phyloP scores from a whole-genome alignment of 1,140 invertebrate genomes.

The Nasonia giraulti region DNA sequence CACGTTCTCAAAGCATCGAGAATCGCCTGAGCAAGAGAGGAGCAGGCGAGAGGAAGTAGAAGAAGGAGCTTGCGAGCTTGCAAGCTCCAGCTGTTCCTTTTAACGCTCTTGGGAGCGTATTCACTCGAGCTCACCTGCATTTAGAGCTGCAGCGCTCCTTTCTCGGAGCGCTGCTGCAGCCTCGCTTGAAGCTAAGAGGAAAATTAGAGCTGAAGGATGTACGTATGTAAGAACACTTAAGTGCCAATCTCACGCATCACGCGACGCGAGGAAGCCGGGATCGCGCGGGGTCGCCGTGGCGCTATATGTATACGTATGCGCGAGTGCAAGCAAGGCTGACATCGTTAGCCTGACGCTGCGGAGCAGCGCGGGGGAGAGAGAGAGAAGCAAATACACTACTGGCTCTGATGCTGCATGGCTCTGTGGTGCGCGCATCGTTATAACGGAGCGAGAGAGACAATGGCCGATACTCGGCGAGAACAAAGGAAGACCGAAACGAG shows the following conservation, averaged over 20 bases:
- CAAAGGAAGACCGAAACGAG: slow-evolving; percentile 17
- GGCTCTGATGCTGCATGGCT: background rate
- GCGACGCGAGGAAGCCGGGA: background rate
- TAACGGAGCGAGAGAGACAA: background rate
- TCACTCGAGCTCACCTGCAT: slow-evolving; percentile 17
- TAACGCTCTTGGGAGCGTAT: slow-evolving; percentile 21
- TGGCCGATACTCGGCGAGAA: background rate
- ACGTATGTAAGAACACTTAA: slow-evolving; percentile 21
- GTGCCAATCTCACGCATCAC: slow-evolving; percentile 33
- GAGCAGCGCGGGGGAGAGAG: background rate
- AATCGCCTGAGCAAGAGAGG: background rate
- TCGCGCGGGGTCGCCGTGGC: background rate
- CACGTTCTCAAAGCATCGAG: background rate
- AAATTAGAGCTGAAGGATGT: background rate
- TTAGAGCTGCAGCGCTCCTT: background rate
- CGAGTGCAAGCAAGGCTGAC: background rate
- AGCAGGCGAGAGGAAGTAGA: background rate
- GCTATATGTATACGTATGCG: background rate
- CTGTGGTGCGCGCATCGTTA: background rate
- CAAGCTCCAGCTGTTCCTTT: slow-evolving; percentile 18
- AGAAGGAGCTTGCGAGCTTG: background rate
- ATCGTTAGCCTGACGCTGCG: background rate
- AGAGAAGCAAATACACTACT: too few relatives aligned
- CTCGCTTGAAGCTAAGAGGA: background rate
- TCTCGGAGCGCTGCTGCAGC: background rate